Conservation (phyloP, 2,888 invertebrate genomes). For the Eupithecia centaureata region DNA sequence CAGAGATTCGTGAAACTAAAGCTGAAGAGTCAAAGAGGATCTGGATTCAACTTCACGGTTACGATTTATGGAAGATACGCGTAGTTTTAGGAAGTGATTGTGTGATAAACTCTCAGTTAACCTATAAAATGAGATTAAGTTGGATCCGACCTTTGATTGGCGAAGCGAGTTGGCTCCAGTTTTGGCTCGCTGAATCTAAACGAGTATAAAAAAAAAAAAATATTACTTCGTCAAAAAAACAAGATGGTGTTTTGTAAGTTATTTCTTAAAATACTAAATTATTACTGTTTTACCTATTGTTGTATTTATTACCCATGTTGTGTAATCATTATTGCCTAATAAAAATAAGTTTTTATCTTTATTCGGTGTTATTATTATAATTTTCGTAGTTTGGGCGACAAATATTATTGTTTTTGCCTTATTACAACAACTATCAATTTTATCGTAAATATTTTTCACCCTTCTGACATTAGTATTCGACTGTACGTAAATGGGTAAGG, state of each 20-base stretch:
- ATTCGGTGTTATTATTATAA: background rate
- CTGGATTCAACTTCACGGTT: constrained; percentile 74
- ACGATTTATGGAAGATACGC: constrained; percentile 72
- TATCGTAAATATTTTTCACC: background rate
- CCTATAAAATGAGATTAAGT: background rate
- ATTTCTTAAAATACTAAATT: background rate
- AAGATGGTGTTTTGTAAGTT: background rate
- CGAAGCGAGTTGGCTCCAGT: background rate
- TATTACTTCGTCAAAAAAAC: too few species aligned
- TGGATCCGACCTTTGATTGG: background rate
- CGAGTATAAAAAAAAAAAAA: too few species aligned
- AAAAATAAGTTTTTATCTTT: constrained; percentile 3
- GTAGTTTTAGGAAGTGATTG: constrained; percentile 10
- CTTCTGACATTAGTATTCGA: background rate
- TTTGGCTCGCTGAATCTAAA: too few species aligned
- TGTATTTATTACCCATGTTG: background rate
- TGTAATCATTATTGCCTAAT: background rate
- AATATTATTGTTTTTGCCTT: background rate
- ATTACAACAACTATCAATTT: background rate
- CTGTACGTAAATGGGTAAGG: too few species aligned
- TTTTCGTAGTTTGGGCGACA: background rate
- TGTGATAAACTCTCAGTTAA: background rate
- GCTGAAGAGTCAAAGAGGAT: constrained; percentile 70
- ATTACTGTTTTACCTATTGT: background rate
- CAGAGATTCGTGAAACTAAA: constrained; percentile 73